Evolutionary conservation across 2,888 invertebrate genomes (phyloP).

Genomic region (Odontocolon sp.): DNA sequence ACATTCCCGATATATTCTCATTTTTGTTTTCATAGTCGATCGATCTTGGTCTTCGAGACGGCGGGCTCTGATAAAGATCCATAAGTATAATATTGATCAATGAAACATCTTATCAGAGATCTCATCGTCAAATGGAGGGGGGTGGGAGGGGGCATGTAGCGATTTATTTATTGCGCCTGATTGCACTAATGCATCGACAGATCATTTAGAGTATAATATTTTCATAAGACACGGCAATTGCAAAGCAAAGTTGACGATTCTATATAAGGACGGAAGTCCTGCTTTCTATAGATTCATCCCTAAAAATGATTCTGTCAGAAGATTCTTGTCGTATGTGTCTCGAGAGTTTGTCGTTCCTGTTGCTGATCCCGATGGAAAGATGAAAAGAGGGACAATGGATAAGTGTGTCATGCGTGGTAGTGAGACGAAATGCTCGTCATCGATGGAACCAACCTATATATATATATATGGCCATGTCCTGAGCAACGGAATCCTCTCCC

Average conservation of each 20-base stretch:
- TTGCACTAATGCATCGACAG: constrained; percentile 8
- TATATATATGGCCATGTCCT: constrained; percentile 2
- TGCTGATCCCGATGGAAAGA: constrained; percentile 2
- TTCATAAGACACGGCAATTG: no score
- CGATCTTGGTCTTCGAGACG: constrained; percentile 29
- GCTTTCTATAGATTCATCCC: no score
- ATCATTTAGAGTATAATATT: neutral
- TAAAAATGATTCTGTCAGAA: no score
- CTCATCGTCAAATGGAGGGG: no score
- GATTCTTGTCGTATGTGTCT: neutral
- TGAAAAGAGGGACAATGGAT: constrained; percentile 46
- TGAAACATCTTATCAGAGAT: no score
- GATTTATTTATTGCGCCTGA: constrained; percentile 34
- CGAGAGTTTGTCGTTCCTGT: neutral
- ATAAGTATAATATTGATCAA: constrained; percentile 35
- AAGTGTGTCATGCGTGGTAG: constrained; percentile 76
- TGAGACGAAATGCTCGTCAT: constrained; percentile 67
- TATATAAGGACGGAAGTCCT: no score
- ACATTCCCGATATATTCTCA: constrained; percentile 52
- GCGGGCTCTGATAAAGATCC: constrained; percentile 59
- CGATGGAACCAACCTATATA: neutral
- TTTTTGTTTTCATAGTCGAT: constrained; percentile 1
- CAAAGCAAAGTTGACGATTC: no score
- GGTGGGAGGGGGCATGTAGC: no score
- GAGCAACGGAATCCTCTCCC: constrained; percentile 33